Evolutionary conservation across 1,140 invertebrate genomes (phyloP).

Genomic region (Lordiphosa collinella): DNA sequence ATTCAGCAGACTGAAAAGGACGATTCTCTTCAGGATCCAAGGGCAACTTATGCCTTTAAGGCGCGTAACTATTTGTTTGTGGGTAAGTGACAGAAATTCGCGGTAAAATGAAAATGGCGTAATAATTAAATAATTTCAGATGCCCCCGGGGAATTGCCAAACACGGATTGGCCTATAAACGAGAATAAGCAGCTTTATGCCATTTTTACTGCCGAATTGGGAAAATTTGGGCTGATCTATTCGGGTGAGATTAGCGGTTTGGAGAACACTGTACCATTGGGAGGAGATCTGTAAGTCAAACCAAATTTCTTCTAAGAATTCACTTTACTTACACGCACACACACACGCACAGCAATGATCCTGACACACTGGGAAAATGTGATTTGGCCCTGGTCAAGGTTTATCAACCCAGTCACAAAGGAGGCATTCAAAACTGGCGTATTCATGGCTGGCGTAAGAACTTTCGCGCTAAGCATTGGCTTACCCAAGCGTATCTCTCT

Average conservation of each 20-base stretch:
- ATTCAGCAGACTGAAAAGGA: no score
- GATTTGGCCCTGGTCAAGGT: not conserved
- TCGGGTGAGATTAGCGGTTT: slow-evolving; percentile 13
- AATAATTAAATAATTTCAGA: slow-evolving; percentile 7
- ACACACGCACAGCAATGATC: not conserved
- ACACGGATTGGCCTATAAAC: slow-evolving; percentile 1
- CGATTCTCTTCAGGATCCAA: not conserved
- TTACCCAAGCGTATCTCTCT: not conserved
- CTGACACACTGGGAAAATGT: slow-evolving; percentile 1
- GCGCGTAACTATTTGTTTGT: slow-evolving; percentile 16
- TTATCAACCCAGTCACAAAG: not conserved
- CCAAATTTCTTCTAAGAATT: not conserved
- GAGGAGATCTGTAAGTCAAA: slow-evolving; percentile 11
- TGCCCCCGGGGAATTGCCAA: not conserved
- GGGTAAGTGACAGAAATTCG: slow-evolving; percentile 1
- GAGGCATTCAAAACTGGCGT: no score
- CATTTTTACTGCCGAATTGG: slow-evolving; percentile 11
- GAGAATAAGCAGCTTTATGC: slow-evolving; percentile 19
- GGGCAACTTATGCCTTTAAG: slow-evolving; percentile 1
- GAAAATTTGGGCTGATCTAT: slow-evolving; percentile 9
- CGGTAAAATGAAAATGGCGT: no score
- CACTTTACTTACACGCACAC: not conserved
- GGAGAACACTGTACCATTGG: slow-evolving; percentile 9
- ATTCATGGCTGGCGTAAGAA: not conserved
- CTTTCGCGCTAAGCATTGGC: not conserved